Base-by-base conservation (phyloP, 2,888 invertebrate genomes). In the Drosophila acutilabella region DNA sequence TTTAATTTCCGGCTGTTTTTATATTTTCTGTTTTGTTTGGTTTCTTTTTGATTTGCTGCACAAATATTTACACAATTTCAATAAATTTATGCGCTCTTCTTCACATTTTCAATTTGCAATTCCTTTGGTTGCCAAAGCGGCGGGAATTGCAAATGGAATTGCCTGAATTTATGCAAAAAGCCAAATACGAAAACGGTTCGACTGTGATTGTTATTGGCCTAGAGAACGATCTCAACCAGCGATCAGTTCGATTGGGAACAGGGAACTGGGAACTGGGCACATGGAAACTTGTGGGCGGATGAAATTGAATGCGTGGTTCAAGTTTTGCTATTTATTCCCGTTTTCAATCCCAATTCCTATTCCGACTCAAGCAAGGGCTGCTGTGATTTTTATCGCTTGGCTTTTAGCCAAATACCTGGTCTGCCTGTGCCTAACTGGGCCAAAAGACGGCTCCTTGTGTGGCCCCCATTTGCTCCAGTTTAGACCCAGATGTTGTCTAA, bases 21-120 rank as follows among this genome's bases (percentile, higher is more conserved):
- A 4, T 51, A 56, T 20, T 61, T 60, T 53, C 8, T 40, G 26
- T 14, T 57, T 23, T 53, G 57, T n/a, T 60, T 64, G 52, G 13
- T 36, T 0, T 36, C 11, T 36, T 36, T 36, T 36, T 76, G 69
- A 73, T 77, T 76, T 77, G 78, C 73, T 77, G 71, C 60, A 74
- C 83, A 85, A 85, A 85, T 85, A 88, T 85, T 85, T 85, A 86
- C 85, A 85, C 88, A 86, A 83, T 72, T 75, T 71, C 80, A 73
- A 84, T 87, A 81, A 86, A 86, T 86, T 86, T 88, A 86, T 86
- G 86, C 83, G 80, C 85, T 83, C 85, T 86, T 86, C 86, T 88
- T 86, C 81, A 86, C 80, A 88, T 83, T 86, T 86, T 86, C 85
- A 86, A 86, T 86, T 86, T 86, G 78, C 81, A 78, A 78, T 80